Conservation (phyloP, 2,888 invertebrate genomes). For the Drosophila tanythrix region DNA sequence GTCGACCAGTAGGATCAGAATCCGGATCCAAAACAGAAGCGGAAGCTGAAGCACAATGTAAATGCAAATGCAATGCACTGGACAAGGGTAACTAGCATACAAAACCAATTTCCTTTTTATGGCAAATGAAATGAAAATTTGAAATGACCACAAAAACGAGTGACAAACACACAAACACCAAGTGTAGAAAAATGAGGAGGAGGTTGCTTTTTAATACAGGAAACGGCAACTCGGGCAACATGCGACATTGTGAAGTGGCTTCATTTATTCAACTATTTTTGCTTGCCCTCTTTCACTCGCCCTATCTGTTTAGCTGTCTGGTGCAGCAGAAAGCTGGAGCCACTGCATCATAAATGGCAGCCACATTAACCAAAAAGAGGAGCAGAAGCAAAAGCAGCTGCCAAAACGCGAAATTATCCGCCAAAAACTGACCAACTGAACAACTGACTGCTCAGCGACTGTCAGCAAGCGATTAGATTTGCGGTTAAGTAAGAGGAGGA, state of each 20-base stretch:
- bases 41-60: slow-evolving; percentile 6
- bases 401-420: slow-evolving; percentile 55
- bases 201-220: slow-evolving; percentile 30
- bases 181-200: background rate
- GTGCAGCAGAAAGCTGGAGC: slow-evolving; percentile 27
- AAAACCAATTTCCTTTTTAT: slow-evolving; percentile 81
- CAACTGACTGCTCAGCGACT: slow-evolving; percentile 34
- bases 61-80: slow-evolving; percentile 20
- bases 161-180: slow-evolving; percentile 50
- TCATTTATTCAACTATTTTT: slow-evolving; percentile 8
- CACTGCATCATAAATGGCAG: slow-evolving; percentile 48
- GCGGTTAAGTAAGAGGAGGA: background rate
- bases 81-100: slow-evolving; percentile 64
- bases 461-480: slow-evolving; percentile 45
- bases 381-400: slow-evolving; percentile 18
- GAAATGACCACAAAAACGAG: slow-evolving; percentile 78
- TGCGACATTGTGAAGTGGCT: slow-evolving; percentile 54
- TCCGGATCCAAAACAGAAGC: slow-evolving; percentile 4
- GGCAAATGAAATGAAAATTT: slow-evolving; percentile 81
- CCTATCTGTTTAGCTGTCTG: slow-evolving; percentile 7
- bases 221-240: slow-evolving; percentile 61
- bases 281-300: background rate
- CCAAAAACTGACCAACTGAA: slow-evolving; percentile 47
- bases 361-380: slow-evolving; percentile 47
- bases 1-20: background rate